These are phyloP conservation scores for Cricetomys ansorgei DNA, from an alignment of 2,113 vertebrate species.

Conservation along the genomic window DNA sequence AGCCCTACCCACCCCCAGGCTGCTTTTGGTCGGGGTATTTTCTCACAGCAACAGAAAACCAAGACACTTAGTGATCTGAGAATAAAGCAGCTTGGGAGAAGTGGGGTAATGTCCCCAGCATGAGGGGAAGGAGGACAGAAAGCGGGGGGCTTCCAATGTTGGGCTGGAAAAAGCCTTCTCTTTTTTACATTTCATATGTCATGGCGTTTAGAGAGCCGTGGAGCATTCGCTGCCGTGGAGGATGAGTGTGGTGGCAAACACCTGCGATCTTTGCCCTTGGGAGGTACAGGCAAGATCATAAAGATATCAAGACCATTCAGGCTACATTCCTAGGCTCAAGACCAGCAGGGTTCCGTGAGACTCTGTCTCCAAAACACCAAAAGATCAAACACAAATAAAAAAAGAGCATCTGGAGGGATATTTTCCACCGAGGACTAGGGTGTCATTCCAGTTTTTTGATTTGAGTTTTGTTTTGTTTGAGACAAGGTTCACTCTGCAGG, in stretches of 20 bases:
- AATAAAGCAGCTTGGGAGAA: not conserved
- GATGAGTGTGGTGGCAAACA: not conserved
- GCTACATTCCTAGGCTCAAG: not conserved
- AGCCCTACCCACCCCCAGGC: not conserved
- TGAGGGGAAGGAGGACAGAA: not conserved
- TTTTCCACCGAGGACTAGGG: not conserved
- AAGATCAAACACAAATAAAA: not conserved
- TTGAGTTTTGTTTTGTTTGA: not conserved
- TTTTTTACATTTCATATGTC: not conserved
- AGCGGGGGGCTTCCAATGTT: not conserved
- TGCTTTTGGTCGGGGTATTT: not conserved
- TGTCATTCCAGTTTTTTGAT: not conserved
- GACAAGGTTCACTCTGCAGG: not conserved
- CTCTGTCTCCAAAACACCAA: not conserved
- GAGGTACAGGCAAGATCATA: not conserved
- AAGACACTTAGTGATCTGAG: not conserved
- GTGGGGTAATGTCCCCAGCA: not conserved
- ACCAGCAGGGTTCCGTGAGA: not conserved
- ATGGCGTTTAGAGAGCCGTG: not conserved
- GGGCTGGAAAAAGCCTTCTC: not conserved
- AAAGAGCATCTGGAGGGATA: not conserved
- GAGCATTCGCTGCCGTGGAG: not conserved
- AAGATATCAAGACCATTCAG: too few species aligned
- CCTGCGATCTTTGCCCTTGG: not conserved
- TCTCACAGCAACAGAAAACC: not conserved